phyloP scores from a whole-genome alignment of 2,888 invertebrate genomes.

The Lysandra coridon region DNA sequence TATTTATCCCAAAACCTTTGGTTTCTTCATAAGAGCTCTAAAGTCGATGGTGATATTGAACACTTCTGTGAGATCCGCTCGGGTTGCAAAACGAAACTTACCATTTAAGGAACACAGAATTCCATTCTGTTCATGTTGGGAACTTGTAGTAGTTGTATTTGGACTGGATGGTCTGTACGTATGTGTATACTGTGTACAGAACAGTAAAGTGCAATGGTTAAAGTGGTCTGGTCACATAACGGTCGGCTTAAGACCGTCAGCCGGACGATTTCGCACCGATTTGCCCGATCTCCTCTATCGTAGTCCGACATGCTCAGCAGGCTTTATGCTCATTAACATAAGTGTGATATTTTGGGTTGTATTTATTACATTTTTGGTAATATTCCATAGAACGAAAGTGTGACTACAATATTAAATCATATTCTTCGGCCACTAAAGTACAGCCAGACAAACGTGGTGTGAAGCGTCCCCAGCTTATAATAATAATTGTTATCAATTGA shows the following conservation, averaged over 20 bases:
- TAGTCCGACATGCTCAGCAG: conserved; percentile 53
- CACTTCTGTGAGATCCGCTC: not conserved
- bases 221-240: conserved; percentile 47
- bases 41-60: not conserved
- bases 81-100: not conserved
- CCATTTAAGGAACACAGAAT: not conserved
- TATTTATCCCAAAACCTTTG: not conserved
- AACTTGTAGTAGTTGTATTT: conserved; percentile 5
- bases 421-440: too few relatives aligned
- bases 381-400: not conserved
- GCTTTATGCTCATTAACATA: not conserved
- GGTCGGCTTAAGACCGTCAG: conserved; percentile 59
- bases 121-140: not conserved
- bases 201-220: conserved; percentile 38
- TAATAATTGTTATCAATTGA: too few relatives aligned
- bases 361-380: not conserved
- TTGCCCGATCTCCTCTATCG: conserved; percentile 72
- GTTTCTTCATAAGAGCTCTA: not conserved
- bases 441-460: too few relatives aligned
- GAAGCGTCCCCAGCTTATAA: too few relatives aligned
- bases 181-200: conserved; percentile 35
- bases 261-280: conserved; percentile 55
- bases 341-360: not conserved
- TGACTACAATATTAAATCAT: too few relatives aligned
- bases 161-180: conserved; percentile 3